Evolutionary conservation across 92 coral and sea anemone genomes (phyloP), one percentile per base, ranked within the genome.

Genomic region (Galaxea fascicularis): DNA sequence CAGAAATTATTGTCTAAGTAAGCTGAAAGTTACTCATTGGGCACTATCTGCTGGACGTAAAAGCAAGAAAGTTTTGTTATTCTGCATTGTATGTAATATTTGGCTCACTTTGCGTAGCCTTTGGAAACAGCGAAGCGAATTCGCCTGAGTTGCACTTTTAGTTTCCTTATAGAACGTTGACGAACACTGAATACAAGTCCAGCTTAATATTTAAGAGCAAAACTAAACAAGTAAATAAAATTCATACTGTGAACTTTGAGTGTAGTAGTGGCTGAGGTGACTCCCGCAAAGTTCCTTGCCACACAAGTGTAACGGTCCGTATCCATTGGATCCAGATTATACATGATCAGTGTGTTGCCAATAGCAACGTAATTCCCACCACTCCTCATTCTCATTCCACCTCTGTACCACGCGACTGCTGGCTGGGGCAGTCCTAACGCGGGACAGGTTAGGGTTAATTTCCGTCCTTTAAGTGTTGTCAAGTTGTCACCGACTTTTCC

Each of bases 271-370:
- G 93, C 98, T 69, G 87, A 83, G 27, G 63, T 94, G 18, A 89
- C 86, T 3, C 98, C 98, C 9, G 90, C 89, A 27, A 85, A 78
- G 88, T 94, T 94, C 60, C 85, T 62, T 66, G 98, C 98, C 17
- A 85, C 89, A 44, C 98, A 94, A 24, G 95, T 93, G 73, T 94
- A 94, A 14, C 93, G 93, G 66, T 93, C 98, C 16, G 98, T 94
- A 51, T 94, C 98, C 44, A 77, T 86, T 21, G 93, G 93, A 65
- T 88, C 80, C 82, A 94, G 76, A 69, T 90, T 91, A 39, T 82
- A 86, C 74, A 94, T 90, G 21, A 93, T 83, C 70, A 94, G 83
- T 45, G 90, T 92, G 45, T 94, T 62, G 24, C 98, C 98, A 66
- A 89, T 77, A 26, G 87, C 67, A 69, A 85, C 88, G 65, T 85